Percentiles rank a stretch among this genome's conserved stretches.
phyloP scores from a whole-genome alignment of 2,888 invertebrate species.

The Ichneumoninae sp. region DNA sequence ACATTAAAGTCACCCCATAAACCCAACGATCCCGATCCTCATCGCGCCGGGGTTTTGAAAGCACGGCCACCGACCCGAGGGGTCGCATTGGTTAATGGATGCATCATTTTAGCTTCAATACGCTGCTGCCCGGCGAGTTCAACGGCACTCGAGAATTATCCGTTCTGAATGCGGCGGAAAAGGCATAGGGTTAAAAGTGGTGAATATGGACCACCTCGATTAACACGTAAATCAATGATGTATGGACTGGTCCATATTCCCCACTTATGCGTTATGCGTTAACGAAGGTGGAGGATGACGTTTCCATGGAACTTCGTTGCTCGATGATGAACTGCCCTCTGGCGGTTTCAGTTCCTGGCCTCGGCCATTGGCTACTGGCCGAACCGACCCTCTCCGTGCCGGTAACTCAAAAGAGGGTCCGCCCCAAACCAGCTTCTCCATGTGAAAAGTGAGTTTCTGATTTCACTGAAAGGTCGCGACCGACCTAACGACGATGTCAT shows the following conservation, averaged over 20 bases:
- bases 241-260: no score
- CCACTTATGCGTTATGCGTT: not conserved
- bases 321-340: constrained; percentile 18
- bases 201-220: no score
- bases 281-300: constrained; percentile 39
- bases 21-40: not conserved
- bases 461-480: constrained; percentile 68
- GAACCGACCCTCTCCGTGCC: constrained; percentile 62
- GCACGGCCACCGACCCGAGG: constrained; percentile 1
- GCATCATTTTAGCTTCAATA: constrained; percentile 56
- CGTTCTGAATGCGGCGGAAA: constrained; percentile 39
- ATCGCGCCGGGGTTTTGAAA: not conserved
- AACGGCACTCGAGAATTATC: constrained; percentile 36
- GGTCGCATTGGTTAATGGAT: constrained; percentile 46
- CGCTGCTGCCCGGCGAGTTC: constrained; percentile 30
- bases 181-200: not conserved
- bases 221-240: no score
- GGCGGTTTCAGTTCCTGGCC: not conserved
- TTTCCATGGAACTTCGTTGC: constrained; percentile 27
- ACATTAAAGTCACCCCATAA: not conserved
- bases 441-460: constrained; percentile 66
- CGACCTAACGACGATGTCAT: constrained; percentile 68
- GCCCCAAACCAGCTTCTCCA: constrained; percentile 19
- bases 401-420: constrained; percentile 57
- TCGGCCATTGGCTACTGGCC: constrained; percentile 37